Evolutionary conservation across 2,113 vertebrate species (phyloP).

Genomic region (Oenanthe melanoleuca): DNA sequence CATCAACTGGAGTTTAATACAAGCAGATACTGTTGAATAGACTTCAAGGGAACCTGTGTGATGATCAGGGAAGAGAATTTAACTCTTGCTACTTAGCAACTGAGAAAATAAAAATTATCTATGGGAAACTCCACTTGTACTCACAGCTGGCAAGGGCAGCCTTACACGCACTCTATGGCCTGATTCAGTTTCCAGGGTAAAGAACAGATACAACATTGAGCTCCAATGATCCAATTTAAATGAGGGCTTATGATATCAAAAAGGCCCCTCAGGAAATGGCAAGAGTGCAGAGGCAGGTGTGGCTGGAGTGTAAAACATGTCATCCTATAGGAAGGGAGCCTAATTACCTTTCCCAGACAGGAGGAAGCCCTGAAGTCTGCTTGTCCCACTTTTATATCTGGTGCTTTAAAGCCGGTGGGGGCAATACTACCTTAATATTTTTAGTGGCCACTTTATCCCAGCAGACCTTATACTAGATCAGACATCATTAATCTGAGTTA

Average conservation of each 20-base stretch:
- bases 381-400: background rate
- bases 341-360: background rate
- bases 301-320: background rate
- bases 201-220: background rate
- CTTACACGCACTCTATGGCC: background rate
- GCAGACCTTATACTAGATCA: background rate
- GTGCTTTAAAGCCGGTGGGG: background rate
- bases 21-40: constrained; percentile 9
- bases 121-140: background rate
- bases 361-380: background rate
- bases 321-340: background rate
- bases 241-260: background rate
- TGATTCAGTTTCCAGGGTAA: background rate
- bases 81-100: constrained; percentile 37
- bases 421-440: background rate
- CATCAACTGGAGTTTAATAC: constrained; percentile 9
- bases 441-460: background rate
- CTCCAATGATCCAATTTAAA: background rate
- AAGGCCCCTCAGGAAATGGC: background rate
- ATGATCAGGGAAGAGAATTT: constrained; percentile 28
- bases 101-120: constrained; percentile 13
- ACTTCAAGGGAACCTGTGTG: constrained; percentile 27
- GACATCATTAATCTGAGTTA: background rate
- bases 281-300: background rate
- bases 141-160: background rate